Base-by-base conservation (phyloP, 1,140 invertebrate genomes). In the Eubasilissa regina region DNA sequence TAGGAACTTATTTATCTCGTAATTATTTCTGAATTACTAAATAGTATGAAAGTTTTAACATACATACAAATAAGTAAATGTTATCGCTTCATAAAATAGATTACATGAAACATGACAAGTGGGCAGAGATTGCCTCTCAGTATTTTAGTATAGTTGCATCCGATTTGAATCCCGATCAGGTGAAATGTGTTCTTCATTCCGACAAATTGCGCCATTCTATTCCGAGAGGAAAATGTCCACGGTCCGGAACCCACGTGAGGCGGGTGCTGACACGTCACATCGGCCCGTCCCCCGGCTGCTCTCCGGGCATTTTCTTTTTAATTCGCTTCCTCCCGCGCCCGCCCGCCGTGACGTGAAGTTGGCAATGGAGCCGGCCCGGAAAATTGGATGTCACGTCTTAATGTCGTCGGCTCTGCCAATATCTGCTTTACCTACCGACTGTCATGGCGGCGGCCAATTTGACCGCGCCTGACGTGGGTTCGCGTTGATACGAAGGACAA, bases 341-440 rank as follows among this genome's bases (percentile, higher is more conserved):
- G 60, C 60, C 58, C 58, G 13, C 60, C n/a, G 55, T 6, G 48
- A 51, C 48, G 48, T 51, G 11, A 15, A 64, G 60, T 64, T 43
- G 60, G 19, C 60, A 43, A 13, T 13, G 60, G 60, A 43, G 35
- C 10, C 60, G 19, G 60, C 10, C 60, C 13, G 60, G 60, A 64
- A 64, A 64, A 64, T 64, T 64, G 60, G 60, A 64, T 64, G 60
- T 64, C 60, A 64, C 60, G 35, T 35, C 10, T 11, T 62, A 62
- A 62, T 64, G 35, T 44, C 56, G 15, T 21, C 25, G 60, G 11
- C 60, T 25, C 35, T 64, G 60, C 60, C 60, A 64, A 64, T 35
- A 64, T 64, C 60, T 64, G 60, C 13, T 64, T 64, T 64, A 64
- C 60, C 25, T 58, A 58, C 17, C 17, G 25, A 6, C 1, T 35